Evolutionary conservation across 2,113 vertebrate species (phyloP).

Genomic region (Telmatochromis sp.): DNA sequence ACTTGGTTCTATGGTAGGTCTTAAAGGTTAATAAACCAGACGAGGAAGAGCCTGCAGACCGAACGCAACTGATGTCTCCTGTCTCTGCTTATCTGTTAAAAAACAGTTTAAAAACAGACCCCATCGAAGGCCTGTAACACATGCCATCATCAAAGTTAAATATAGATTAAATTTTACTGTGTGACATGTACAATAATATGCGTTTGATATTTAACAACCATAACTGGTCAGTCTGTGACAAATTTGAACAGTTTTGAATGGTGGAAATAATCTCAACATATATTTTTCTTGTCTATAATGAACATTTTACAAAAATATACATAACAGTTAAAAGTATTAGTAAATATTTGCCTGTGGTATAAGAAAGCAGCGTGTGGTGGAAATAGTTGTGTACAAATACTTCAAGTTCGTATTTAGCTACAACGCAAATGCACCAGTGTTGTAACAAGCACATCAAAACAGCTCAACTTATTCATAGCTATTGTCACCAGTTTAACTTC

Average conservation of each 20-base stretch:
- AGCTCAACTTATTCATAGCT: not conserved
- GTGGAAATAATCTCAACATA: not conserved
- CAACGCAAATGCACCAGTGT: not conserved
- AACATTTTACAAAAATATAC: not conserved
- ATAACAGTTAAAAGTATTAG: not conserved
- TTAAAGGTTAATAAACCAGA: too few species aligned
- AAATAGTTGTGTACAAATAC: not conserved
- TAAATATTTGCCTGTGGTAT: not conserved
- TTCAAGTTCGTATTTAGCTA: not conserved
- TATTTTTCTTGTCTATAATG: not conserved
- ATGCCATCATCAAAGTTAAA: not conserved
- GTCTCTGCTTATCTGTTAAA: too few species aligned
- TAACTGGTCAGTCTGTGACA: not conserved
- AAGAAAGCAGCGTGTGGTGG: not conserved
- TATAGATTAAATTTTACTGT: not conserved
- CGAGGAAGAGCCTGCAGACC: too few species aligned
- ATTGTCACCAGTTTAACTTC: not conserved
- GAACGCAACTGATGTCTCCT: too few species aligned
- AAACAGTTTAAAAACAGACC: too few species aligned
- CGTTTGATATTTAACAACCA: fast-evolving
- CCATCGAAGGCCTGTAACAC: too few species aligned
- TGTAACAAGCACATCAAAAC: not conserved
- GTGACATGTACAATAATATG: not conserved
- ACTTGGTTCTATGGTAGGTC: too few species aligned
- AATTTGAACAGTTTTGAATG: not conserved